Base-by-base conservation (phyloP, 2,888 invertebrate species). In the Dioctria rufipes region DNA sequence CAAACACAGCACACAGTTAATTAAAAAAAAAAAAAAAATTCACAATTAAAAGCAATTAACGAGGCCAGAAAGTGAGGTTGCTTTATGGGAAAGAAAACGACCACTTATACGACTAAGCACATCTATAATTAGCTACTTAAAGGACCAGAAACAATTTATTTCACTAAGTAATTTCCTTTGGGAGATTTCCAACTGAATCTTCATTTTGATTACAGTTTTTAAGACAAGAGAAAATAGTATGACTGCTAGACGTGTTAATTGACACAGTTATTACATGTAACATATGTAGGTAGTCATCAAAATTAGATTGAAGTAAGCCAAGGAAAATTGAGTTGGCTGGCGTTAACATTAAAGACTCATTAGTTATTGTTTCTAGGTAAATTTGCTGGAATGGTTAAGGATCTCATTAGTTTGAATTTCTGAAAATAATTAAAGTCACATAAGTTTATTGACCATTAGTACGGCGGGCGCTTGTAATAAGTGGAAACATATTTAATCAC, bases 71-170 rank as follows among this genome's bases (percentile, higher is more conserved):
- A 69, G 51, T 49, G 54, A 69, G 69, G 39, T 51, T 37, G 3
- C 54, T 54, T 54, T 54, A 54, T 54, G 54, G 54, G 54, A 54
- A 54, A 54, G 2, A 3, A 11, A 46, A 69, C 37, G 25, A 51
- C 49, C 69, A 69, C 69, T 69, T 69, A 25, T 25, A 51, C 51
- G 51, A n/a, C 54, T 69, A 51, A 69, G 51, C 49, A 69, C 69
- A 69, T 69, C 69, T 69, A 51, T 69, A 69, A 69, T 69, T 51
- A 69, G 51, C 51, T 39, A 39, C 54, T 69, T 51, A 69, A 69
- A 69, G 69, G 51, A 25, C 69, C 54, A 69, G 51, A 69, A 69
- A 69, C 69, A 37, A 69, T 69, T 69, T 69, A 69, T 51, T 69
- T 69, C 51, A 46, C 37, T 39, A 6, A 39, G 37, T 69, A 51